Percentiles rank a stretch among this genome's conserved stretches.
Evolutionary conservation across 2,113 vertebrate species (phyloP).

Genomic region (Turdus rufiventris): DNA sequence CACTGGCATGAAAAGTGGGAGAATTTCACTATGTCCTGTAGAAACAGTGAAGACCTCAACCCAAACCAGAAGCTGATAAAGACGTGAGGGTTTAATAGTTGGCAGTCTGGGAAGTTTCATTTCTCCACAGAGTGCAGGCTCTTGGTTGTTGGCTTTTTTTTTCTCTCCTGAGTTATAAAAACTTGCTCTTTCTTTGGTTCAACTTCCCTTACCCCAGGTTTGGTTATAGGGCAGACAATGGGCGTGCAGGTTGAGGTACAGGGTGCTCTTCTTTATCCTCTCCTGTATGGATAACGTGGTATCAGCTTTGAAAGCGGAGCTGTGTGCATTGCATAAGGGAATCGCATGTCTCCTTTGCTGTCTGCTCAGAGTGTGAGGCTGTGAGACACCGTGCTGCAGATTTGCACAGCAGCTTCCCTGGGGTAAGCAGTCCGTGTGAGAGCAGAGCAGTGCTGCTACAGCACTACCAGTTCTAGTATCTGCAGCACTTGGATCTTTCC

Average conservation of each 20-base stretch:
- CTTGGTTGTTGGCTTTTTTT: not conserved
- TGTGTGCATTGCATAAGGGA: not conserved
- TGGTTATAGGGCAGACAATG: not conserved
- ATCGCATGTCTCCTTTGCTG: not conserved
- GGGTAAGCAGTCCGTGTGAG: not conserved
- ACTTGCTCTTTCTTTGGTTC: not conserved
- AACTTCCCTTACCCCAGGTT: not conserved
- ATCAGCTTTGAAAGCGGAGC: not conserved
- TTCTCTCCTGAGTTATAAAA: not conserved
- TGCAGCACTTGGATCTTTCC: conserved; percentile 7
- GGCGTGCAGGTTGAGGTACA: not conserved
- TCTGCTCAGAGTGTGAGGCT: not conserved
- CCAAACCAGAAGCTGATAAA: not conserved
- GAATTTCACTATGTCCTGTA: not conserved
- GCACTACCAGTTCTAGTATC: not conserved
- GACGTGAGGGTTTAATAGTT: not conserved
- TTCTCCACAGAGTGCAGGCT: not conserved
- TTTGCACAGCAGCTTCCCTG: not conserved
- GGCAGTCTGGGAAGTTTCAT: not conserved
- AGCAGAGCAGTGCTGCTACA: not conserved
- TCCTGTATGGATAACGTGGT: not conserved
- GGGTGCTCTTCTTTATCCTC: not conserved
- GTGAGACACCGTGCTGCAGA: not conserved
- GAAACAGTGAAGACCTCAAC: not conserved
- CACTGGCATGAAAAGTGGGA: not conserved